These are phyloP conservation scores for Laterallus jamaicensis DNA, from an alignment of 2,113 vertebrate genomes.

Conservation along the genomic window DNA sequence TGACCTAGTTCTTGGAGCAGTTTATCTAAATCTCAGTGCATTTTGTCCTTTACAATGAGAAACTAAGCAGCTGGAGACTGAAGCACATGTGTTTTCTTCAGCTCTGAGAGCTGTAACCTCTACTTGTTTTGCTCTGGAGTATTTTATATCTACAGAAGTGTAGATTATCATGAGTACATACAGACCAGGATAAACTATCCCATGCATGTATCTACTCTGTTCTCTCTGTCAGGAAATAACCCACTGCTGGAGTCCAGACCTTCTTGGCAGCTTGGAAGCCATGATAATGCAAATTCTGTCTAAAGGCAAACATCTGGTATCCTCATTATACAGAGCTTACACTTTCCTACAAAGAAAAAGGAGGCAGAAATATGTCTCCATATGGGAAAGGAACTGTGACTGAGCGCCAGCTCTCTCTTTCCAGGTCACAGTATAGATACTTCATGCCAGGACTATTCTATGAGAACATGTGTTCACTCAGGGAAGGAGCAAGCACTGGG, in stretches of 20 bases:
- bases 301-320: constrained; percentile 63
- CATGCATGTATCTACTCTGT: neutral
- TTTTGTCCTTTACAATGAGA: neutral
- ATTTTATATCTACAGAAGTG: constrained; percentile 7
- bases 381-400: neutral
- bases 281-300: constrained; percentile 35
- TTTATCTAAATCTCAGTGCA: neutral
- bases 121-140: constrained; percentile 14
- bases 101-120: constrained; percentile 3
- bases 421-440: neutral
- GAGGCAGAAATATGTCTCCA: constrained; percentile 30
- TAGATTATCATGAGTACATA: neutral
- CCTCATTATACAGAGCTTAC: constrained; percentile 40
- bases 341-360: neutral
- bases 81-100: neutral
- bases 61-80: neutral
- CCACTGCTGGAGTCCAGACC: constrained; percentile 59
- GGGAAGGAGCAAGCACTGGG: neutral
- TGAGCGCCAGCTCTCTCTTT: neutral
- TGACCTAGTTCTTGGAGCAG: neutral
- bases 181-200: constrained; percentile 19
- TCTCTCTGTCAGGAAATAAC: constrained; percentile 47
- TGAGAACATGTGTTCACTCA: neutral
- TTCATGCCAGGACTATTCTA: neutral
- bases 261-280: constrained; percentile 42